Conservation (phyloP, 2,797 vertebrate species). For the Lycodopsis pacificus region DNA sequence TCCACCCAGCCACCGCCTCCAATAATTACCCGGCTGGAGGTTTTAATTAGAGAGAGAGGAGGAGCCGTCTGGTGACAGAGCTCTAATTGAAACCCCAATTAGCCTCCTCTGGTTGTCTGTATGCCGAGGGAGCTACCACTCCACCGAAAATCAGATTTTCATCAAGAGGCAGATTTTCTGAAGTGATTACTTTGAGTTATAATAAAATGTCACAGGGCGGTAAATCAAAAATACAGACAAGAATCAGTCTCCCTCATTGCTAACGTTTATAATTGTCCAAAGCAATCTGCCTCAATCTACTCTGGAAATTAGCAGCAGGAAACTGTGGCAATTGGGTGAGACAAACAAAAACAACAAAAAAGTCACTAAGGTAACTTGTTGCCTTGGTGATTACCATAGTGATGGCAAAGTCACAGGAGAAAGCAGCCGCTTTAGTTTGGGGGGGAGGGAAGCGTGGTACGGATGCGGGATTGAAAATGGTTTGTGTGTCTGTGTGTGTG, state of each 20-base stretch:
- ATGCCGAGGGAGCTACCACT: constrained; percentile 19
- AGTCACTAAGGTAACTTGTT: constrained; percentile 72
- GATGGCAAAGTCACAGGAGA: constrained; percentile 44
- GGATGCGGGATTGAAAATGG: constrained; percentile 29
- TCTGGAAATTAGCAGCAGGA: constrained; percentile 59
- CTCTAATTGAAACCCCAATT: constrained; percentile 76
- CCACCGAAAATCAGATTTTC: constrained; percentile 60
- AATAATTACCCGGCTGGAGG: constrained; percentile 62
- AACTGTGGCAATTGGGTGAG: constrained; percentile 31
- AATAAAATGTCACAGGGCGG: constrained; percentile 39
- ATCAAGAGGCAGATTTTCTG: constrained; percentile 59
- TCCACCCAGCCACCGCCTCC: constrained; percentile 41
- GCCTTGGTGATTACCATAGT: constrained; percentile 73
- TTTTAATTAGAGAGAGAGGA: constrained; percentile 72
- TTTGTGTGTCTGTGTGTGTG: constrained; percentile 8
- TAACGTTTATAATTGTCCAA: constrained; percentile 48
- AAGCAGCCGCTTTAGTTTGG: constrained; percentile 29
- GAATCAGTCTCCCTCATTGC: constrained; percentile 5
- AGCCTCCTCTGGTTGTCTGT: constrained; percentile 50
- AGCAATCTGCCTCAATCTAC: constrained; percentile 62
- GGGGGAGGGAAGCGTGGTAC: constrained; percentile 20
- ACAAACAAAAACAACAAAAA: constrained; percentile 53
- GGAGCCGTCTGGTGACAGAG: constrained; percentile 41
- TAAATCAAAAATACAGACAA: constrained; percentile 41
- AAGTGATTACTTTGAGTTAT: constrained; percentile 57